Base-by-base conservation (phyloP, 2,888 invertebrate species). In the Trachelus tabidus region DNA sequence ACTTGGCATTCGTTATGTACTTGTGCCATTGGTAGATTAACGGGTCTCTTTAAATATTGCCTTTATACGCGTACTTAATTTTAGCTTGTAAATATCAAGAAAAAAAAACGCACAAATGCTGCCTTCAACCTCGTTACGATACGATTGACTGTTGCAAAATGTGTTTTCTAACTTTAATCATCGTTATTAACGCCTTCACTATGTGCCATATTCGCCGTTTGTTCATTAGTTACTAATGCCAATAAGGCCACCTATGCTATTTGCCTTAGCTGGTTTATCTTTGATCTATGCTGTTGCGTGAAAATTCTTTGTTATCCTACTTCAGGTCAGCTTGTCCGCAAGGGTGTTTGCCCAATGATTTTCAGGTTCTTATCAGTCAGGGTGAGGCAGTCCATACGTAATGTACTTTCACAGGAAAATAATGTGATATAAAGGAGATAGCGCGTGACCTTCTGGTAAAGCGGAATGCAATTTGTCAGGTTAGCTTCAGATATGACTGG, bases 151-250 rank as follows among this genome's bases (percentile, higher is more conserved):
- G 73, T 78, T 78, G 78, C 76, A 76, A 76, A 78, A 73, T 76
- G 76, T 76, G 75, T 75, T 71, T 78, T 78, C 68, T 78, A 79
- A 79, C 79, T 81, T 79, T 80, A 76, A 81, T 81, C 79, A 79
- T 79, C 78, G 79, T 79, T 83, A 80, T 82, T 79, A 77, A 81
- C 79, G 83, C 83, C 82, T 83, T 83, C 80, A 81, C 82, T 81
- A 78, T 77, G 83, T 83, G 84, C 83, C 83, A 86, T 85, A 78
- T 79, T 75, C 68, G 80, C 75, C 23, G 34, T 78, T 75, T 76
- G 71, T 75, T 78, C 78, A 78, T 75, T 75, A 76, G 73, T 40
- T 74, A 34, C 35, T 74, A 37, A n/a, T 23, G 74, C 12, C 34
- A 35, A 56, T 23, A 56, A 56, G 23, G 23, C 23, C 23, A 23